Evolutionary conservation across 2,797 vertebrate species (phyloP).

Genomic region (Sternarchorhynchus goeldii): DNA sequence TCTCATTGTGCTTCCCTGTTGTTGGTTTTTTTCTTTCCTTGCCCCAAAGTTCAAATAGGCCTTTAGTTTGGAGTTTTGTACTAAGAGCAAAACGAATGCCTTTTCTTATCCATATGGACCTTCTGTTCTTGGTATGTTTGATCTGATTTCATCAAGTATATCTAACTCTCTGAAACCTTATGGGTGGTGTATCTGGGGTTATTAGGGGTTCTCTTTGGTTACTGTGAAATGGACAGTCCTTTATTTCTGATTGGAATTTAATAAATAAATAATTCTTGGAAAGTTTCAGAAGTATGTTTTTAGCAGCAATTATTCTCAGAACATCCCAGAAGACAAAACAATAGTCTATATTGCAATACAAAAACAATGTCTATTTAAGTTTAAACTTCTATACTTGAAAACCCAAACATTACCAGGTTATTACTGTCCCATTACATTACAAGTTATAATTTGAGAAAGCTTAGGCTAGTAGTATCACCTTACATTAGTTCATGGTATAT

Average conservation of each 20-base stretch:
- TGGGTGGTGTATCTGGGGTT: background rate
- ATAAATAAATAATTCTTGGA: background rate
- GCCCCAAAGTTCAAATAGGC: background rate
- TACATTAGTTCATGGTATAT: constrained; percentile 34
- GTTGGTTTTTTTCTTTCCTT: background rate
- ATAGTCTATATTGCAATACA: too few relatives aligned
- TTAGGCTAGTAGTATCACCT: constrained; percentile 26
- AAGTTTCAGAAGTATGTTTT: background rate
- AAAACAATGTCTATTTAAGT: background rate
- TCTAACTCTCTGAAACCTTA: background rate
- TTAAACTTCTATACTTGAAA: constrained; percentile 21
- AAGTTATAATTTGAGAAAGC: constrained; percentile 36
- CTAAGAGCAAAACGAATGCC: background rate
- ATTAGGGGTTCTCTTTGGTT: background rate
- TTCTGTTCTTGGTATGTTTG: background rate
- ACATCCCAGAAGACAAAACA: too few relatives aligned
- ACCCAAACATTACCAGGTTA: constrained; percentile 2
- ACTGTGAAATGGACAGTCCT: background rate
- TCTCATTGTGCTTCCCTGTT: constrained; percentile 20
- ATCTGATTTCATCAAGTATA: constrained; percentile 1
- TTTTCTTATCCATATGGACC: background rate
- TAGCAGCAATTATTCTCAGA: too few relatives aligned
- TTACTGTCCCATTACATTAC: constrained; percentile 27
- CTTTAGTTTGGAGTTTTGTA: background rate
- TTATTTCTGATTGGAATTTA: constrained; percentile 8